Evolutionary conservation across 2,888 invertebrate genomes (phyloP), one percentile per base, ranked within the genome.

Genomic region (Aleiodes testaceus): DNA sequence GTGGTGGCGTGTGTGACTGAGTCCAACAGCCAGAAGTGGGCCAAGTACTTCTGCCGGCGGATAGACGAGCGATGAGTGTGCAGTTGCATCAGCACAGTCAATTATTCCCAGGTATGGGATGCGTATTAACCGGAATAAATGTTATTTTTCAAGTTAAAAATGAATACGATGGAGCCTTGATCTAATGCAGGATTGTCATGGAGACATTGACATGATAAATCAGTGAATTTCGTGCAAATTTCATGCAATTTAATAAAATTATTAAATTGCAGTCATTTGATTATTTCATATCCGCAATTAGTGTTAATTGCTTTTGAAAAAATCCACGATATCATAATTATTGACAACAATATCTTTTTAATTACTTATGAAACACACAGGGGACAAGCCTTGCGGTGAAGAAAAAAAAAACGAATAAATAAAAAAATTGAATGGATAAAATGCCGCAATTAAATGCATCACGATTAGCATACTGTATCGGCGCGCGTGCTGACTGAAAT

Each of bases 21-120:
- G 72, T 72, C 66, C 20, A 20, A 5, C 22, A 18, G 76, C 72
- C 77, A 70, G n/a, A 85, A 83, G 81, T 85, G 85, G 85, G 87
- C 87, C 86, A 87, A 86, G 87, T 85, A 85, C 84, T 85, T 78
- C 44, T 74, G 76, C 73, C 74, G 68, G 65, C 72, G 77, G 80
- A 84, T 79, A 75, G 82, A 79, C 79, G 77, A 80, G 74, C 82
- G 82, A 82, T 82, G 84, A 84, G 80, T 82, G 79, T 80, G 74
- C 44, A 59, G 66, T 82, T 83, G 78, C 82, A 79, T 79, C 80
- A 81, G 72, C 65, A 59, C 72, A 53, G 50, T 63, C 53, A 74
- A 77, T 78, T 76, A 77, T 78, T 64, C 53, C 76, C 74, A 71
- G 74, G 72, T 77, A 76, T 70, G 68, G 72, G 72, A 74, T 65